A percentile compares a stretch with the other conserved stretches of the same genome.
phyloP scores from a whole-genome alignment of 2,113 vertebrate genomes.

The Sander lucioperca region DNA sequence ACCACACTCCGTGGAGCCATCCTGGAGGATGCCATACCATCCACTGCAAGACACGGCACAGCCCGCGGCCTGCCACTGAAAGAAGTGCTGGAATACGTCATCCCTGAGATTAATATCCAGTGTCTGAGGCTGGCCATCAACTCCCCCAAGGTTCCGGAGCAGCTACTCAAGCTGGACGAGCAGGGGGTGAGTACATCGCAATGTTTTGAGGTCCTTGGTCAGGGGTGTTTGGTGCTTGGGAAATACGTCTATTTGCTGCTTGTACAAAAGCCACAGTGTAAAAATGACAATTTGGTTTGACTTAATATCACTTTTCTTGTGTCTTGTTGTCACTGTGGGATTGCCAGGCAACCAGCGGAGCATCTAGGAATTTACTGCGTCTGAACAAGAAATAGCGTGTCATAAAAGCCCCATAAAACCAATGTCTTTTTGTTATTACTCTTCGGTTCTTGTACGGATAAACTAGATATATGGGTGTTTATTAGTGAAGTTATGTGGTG shows the following conservation, averaged over 20 bases:
- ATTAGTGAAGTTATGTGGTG: background rate
- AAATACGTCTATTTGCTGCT: constrained; percentile 1
- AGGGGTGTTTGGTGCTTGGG: background rate
- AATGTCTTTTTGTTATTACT: background rate
- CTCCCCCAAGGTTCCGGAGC: constrained; percentile 93
- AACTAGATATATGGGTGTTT: background rate
- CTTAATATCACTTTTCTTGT: background rate
- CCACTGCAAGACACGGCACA: constrained; percentile 93
- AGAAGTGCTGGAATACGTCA: constrained; percentile 95
- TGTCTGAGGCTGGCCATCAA: constrained; percentile 92
- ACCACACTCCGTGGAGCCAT: constrained; percentile 96
- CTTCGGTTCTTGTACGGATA: background rate
- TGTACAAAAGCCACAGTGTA: background rate
- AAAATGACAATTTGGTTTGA: background rate
- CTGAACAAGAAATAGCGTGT: background rate
- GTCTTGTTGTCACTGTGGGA: background rate
- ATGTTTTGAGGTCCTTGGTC: background rate
- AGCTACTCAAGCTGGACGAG: constrained; percentile 96
- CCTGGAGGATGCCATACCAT: constrained; percentile 95
- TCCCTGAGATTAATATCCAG: constrained; percentile 94
- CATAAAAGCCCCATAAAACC: background rate
- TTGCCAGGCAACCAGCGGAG: background rate
- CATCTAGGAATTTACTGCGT: constrained; percentile 2
- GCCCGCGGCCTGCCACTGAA: constrained; percentile 95
- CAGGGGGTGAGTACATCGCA: constrained; percentile 90